phyloP scores from a whole-genome alignment of 2,888 invertebrate genomes.

The Conchocele bisecta region DNA sequence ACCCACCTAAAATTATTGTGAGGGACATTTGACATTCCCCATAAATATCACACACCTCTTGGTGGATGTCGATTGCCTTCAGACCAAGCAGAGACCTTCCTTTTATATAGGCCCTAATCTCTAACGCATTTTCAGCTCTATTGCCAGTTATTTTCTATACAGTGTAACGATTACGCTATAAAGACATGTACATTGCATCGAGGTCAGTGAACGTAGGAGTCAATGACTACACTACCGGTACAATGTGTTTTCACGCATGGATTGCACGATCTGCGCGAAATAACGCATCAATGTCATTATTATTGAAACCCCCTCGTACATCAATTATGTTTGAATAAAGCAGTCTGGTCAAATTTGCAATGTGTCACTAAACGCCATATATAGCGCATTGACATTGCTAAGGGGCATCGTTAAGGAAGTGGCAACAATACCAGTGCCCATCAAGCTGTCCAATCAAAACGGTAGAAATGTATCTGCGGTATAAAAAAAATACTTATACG shows the following conservation, averaged over 20 bases:
- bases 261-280: not conserved
- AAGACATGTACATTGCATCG: constrained; percentile 2
- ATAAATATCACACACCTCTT: not conserved
- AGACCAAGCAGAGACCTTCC: constrained; percentile 7
- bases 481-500: no score
- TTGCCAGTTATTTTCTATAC: constrained; percentile 1
- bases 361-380: no score
- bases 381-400: no score
- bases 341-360: no score
- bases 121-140: constrained; percentile 6
- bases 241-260: not conserved
- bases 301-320: constrained; percentile 7
- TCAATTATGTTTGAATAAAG: no score
- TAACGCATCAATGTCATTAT: not conserved
- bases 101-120: no score
- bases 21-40: not conserved
- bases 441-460: no score
- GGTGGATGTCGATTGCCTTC: not conserved
- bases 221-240: not conserved
- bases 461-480: no score
- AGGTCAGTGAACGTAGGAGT: constrained; percentile 8
- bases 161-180: constrained; percentile 12
- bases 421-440: no score
- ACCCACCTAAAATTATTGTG: constrained; percentile 27
- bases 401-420: no score